Evolutionary conservation across 2,888 invertebrate species (phyloP).

Genomic region (Pollenia angustigena): DNA sequence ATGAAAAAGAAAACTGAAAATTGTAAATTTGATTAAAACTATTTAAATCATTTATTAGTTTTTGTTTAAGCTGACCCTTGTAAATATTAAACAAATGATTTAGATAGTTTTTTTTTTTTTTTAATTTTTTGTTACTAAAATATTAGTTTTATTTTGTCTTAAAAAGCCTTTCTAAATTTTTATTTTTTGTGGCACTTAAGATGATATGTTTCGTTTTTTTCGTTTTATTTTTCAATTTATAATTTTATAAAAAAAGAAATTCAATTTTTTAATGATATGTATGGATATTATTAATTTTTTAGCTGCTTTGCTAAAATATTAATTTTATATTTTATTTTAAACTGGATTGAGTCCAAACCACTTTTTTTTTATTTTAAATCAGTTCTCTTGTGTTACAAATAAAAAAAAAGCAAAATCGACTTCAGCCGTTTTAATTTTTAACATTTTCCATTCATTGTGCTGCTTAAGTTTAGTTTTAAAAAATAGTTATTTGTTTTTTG

Average conservation of each 20-base stretch:
- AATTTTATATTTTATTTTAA: conserved; percentile 48
- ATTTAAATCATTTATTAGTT: conserved; percentile 64
- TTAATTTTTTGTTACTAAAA: conserved; percentile 8
- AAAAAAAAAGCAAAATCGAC: conserved; percentile 16
- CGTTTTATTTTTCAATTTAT: conserved; percentile 23
- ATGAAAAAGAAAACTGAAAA: not conserved
- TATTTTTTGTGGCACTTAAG: conserved; percentile 68
- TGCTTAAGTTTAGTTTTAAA: conserved; percentile 54
- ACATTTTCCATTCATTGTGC: conserved; percentile 17
- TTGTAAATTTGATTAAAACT: conserved; percentile 44
- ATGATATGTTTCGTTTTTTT: conserved; percentile 72
- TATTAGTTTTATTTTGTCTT: conserved; percentile 46
- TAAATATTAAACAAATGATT: conserved; percentile 59
- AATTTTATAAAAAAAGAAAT: conserved; percentile 24
- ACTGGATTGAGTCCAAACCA: conserved; percentile 83
- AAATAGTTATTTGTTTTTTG: conserved; percentile 5
- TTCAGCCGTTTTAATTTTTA: conserved; percentile 47
- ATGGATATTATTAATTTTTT: conserved; percentile 48
- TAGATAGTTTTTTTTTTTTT: conserved; percentile 66
- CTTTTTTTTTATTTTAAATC: conserved; percentile 82
- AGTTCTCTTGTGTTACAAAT: conserved; percentile 81
- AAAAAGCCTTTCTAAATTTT: conserved; percentile 56
- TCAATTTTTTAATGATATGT: conserved; percentile 57
- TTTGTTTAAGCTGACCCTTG: conserved; percentile 62
- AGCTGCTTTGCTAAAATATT: conserved; percentile 48